Conservation (phyloP, 2,797 vertebrate genomes). For the Sparus aurata region DNA sequence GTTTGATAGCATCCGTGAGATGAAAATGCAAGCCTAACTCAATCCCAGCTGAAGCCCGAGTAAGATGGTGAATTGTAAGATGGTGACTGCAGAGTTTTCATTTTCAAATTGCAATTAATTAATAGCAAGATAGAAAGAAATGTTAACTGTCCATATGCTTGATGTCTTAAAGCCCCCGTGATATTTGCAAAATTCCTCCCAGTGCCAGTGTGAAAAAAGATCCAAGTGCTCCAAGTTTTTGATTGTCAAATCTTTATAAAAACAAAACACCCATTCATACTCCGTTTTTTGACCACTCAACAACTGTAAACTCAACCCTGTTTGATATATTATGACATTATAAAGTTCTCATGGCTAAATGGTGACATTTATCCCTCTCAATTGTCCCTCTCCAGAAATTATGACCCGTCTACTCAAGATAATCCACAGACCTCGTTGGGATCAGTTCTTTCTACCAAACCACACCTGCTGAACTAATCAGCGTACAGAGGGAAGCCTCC, state of each 20-base stretch:
- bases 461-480: too few species aligned
- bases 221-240: background rate
- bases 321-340: too few species aligned
- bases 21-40: background rate
- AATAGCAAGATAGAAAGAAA: too few species aligned
- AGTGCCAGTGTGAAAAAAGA: background rate
- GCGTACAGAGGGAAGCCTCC: too few species aligned
- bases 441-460: too few species aligned
- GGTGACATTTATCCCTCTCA: too few species aligned
- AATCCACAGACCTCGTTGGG: too few species aligned
- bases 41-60: background rate
- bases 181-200: too few species aligned
- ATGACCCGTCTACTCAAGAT: too few species aligned
- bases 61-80: background rate
- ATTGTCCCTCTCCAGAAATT: too few species aligned
- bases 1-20: background rate
- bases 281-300: background rate
- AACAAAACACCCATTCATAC: background rate
- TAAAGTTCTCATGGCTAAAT: too few species aligned
- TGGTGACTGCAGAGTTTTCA: background rate
- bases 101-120: background rate
- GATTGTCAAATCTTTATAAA: background rate
- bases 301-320: too few species aligned
- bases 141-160: background rate
- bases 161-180: background rate